Conservation (phyloP, 2,113 vertebrate species). For the Nettapus auritus region DNA sequence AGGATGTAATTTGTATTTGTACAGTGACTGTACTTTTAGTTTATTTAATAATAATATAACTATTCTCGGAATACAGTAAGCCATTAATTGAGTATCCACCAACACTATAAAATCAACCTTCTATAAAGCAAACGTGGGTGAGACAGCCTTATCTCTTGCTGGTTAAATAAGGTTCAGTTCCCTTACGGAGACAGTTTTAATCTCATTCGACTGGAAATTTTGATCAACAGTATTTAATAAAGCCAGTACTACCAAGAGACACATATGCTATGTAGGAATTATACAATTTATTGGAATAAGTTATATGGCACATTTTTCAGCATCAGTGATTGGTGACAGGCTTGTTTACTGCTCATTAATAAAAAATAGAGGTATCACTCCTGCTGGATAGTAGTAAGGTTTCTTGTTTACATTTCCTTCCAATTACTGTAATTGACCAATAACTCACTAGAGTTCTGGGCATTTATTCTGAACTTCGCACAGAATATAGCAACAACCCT, state of each 20-base stretch:
- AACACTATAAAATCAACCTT: conserved; percentile 17
- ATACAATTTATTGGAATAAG: conserved; percentile 23
- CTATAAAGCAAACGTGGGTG: background rate
- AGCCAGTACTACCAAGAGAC: conserved; percentile 37
- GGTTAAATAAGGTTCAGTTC: conserved; percentile 59
- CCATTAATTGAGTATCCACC: conserved; percentile 42
- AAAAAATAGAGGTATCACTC: conserved; percentile 55
- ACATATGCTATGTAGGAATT: background rate
- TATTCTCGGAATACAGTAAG: conserved; percentile 6
- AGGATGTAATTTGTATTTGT: background rate
- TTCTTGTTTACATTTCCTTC: conserved; percentile 59
- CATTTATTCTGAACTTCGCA: conserved; percentile 60
- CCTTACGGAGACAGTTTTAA: conserved; percentile 62
- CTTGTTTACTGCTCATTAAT: conserved; percentile 70
- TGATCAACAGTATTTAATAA: conserved; percentile 68
- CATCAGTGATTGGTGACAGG: conserved; percentile 42
- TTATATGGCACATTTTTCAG: conserved; percentile 41
- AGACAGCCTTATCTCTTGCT: conserved; percentile 45
- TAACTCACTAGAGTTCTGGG: conserved; percentile 17
- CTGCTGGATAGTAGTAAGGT: background rate
- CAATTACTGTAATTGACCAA: conserved; percentile 57
- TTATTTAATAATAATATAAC: conserved; percentile 6
- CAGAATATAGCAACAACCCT: background rate
- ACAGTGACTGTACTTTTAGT: background rate
- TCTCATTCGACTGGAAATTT: conserved; percentile 57